These are phyloP conservation scores for Cantharis flavilabris DNA, from an alignment of 2,888 invertebrate genomes.

Conservation along the genomic window DNA sequence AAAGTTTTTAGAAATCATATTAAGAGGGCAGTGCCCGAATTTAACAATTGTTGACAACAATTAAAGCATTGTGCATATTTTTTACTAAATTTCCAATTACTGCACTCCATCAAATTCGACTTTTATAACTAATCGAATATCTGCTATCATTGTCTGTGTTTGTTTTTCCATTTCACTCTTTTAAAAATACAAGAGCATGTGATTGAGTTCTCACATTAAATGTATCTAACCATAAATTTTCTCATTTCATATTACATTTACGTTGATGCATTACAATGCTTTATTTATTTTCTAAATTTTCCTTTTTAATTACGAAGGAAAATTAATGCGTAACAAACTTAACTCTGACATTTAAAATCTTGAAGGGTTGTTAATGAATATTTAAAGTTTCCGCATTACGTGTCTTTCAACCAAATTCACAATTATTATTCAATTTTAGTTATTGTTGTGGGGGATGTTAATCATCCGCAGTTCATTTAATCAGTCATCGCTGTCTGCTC, in stretches of 20 bases:
- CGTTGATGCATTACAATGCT: background rate
- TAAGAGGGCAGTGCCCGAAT: too few relatives aligned
- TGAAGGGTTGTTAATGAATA: background rate
- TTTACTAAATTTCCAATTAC: background rate
- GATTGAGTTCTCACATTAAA: slow-evolving; percentile 9
- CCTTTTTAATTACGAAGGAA: background rate
- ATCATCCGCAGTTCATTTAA: background rate
- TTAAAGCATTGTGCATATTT: background rate
- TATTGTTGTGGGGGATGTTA: background rate
- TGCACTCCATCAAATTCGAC: background rate
- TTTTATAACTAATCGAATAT: background rate
- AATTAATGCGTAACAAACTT: background rate
- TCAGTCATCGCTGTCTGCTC: background rate
- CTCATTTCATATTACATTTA: background rate
- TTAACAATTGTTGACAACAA: background rate
- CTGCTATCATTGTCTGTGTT: background rate
- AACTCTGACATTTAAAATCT: background rate
- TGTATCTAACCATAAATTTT: background rate
- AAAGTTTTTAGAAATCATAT: too few relatives aligned
- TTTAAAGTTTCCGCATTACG: background rate
- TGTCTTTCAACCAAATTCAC: background rate
- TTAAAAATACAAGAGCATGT: slow-evolving; percentile 3
- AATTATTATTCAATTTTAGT: background rate
- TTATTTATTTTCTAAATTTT: background rate
- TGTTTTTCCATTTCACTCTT: background rate